Conservation (phyloP, 92 coral and sea anemone genomes). For the Siderastrea radians region DNA sequence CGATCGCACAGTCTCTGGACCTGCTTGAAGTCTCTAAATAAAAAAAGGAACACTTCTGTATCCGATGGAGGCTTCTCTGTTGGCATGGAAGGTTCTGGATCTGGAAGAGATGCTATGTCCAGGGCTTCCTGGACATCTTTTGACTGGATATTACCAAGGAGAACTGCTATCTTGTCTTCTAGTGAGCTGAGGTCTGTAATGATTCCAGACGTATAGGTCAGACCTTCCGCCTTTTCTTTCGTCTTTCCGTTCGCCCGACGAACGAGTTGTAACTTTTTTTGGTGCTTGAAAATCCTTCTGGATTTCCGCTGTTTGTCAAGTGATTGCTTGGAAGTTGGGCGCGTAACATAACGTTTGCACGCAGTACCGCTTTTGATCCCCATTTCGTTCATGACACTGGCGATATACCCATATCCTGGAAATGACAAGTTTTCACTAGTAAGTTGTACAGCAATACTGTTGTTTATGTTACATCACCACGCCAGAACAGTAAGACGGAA, state of each 20-base stretch:
- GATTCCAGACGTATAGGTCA: conserved; percentile 16
- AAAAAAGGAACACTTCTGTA: not conserved
- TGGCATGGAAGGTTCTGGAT: not conserved
- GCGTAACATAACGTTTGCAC: not conserved
- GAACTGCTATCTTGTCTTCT: conserved; percentile 1
- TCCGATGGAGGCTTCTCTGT: conserved; percentile 2
- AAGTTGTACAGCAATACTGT: not conserved
- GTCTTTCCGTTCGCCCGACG: conserved; percentile 14
- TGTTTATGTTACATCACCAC: no score
- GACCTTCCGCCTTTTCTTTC: not conserved
- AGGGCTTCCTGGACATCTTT: not conserved
- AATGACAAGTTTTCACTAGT: not conserved
- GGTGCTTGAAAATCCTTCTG: not conserved
- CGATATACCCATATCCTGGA: no score
- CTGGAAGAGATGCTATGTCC: not conserved
- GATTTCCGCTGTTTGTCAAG: conserved; percentile 17
- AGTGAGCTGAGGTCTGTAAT: conserved; percentile 19
- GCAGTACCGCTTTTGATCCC: conserved; percentile 1
- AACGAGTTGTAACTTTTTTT: not conserved
- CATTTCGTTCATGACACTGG: not conserved
- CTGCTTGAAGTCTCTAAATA: conserved; percentile 38
- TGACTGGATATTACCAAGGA: not conserved
- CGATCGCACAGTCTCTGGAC: conserved; percentile 24
- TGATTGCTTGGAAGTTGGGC: not conserved
- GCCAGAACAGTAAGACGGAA: no score